Base-by-base conservation (phyloP, 2,113 vertebrate genomes). In the Microcebus griseorufus region DNA sequence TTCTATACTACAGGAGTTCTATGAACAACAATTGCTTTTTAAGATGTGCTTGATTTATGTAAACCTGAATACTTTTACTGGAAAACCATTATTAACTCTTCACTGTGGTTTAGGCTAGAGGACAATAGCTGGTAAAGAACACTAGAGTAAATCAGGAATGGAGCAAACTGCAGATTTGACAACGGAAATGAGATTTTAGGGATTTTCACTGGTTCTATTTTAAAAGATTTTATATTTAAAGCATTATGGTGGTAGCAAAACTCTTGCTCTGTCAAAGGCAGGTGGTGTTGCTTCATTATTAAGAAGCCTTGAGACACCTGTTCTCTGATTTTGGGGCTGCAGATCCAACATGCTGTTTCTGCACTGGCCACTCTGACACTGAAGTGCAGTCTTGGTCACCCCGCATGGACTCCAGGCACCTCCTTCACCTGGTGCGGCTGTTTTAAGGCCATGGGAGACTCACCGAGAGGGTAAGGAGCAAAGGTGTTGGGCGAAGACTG, bases 401-500 rank as follows among this genome's bases (percentile, higher is more conserved):
- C n/a, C 0, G 32, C 11, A 1, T 10, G 53, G 64, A 29, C 64
- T 14, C 67, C 17, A 58, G 65, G 27, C 6, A 27, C 58, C 42
- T 10, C 6, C 90, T 78, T 62, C 42, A 29, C 64, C 86, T 48
- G 0, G 4, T 0, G 0, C 18, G 89, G 72, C 16, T 25, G 69
- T 76, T 93, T 93, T 86, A 12, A 53, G 34, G 0, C 29, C 78
- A 78, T 1, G 14, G 83, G 80, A 34, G 82, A 98, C 99, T 98
- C 97, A 99, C 99, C 99, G 79, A 99, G 99, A 98, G 99, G 98
- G 98, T 99, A 99, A 97, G 99, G 98, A 99, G 99, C 98, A 98
- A 99, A 99, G 99, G 99, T 99, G 98, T 98, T 99, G 98, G 99
- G 99, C 97, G 99, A 99, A 99, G 99, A 99, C 97, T 99, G 99